Evolutionary conservation across 2,888 invertebrate species (phyloP), one percentile per base, ranked within the genome.

Genomic region (Autographa pulchrina): DNA sequence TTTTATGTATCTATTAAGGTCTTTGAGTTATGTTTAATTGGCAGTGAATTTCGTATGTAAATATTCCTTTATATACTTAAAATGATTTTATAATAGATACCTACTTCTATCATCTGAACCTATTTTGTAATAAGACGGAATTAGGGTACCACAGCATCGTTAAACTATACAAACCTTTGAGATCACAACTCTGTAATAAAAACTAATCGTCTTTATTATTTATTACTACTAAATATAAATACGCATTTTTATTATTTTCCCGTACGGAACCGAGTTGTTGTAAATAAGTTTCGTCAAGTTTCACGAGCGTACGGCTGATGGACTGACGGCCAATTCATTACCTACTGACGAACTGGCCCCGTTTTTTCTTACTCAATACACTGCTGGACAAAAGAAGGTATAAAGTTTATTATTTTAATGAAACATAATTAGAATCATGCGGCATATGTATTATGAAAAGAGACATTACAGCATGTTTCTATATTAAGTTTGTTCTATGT

Each of bases 321-420:
- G 61, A 41, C 64, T 71, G 76, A 71, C 74, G 69, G 70, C 67
- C 71, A 76, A 81, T 81, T 74, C 76, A 76, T 81, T 81, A 81
- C 76, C 68, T 68, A 68, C 38, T 60, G 62, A 68, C 61, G 31
- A 56, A 54, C 65, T 31, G 52, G 25, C 59, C 61, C 62, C 9
- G 41, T 74, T 71, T 70, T 70, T 74, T 63, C 65, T 64, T 64
- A 18, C 16, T 6, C 16, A 7, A 0, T 77, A 70, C 68, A 78
- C 68, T 59, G 63, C 38, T 0, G 63, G 68, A 25, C 70, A 65
- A 13, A 18, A n/a, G 7, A 52, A 63, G 0, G 0, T 41, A 3
- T 0, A 56, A 20, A 25, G 2, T 31, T n/a, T 18, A 54, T n/a
- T 35, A 16, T 11, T 62, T 25, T 7, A 14, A 43, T 41, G 7